A percentile compares a stretch with the other conserved stretches of the same genome.
Evolutionary conservation across 2,888 invertebrate genomes (phyloP).

Genomic region (Drosophila colorata): DNA sequence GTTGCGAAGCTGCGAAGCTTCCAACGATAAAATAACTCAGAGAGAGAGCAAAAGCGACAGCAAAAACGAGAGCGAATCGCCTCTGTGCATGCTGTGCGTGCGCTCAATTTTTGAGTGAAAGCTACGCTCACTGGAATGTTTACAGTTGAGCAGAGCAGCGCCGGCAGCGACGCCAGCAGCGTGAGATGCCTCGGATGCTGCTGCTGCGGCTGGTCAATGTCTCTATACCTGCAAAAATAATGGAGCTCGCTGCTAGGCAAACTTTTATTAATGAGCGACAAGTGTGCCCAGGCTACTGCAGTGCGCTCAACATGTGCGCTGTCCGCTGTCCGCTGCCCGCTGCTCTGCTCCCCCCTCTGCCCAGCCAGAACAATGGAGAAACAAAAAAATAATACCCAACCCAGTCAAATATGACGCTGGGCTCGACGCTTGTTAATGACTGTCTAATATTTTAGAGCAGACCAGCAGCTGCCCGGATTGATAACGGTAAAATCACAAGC

Average conservation of each 20-base stretch:
- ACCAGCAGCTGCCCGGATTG: slow-evolving; percentile 67
- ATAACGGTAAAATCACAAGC: slow-evolving; percentile 47
- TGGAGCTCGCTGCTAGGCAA: slow-evolving; percentile 58
- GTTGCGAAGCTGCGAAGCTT: slow-evolving; percentile 38
- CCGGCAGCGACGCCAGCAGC: slow-evolving; percentile 40
- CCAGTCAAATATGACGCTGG: slow-evolving; percentile 28
- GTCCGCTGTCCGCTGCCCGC: slow-evolving; percentile 17
- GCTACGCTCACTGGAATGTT: slow-evolving; percentile 69
- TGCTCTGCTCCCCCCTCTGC: background rate
- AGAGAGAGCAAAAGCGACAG: background rate
- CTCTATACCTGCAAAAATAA: slow-evolving; percentile 77
- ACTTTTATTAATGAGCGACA: slow-evolving; percentile 78
- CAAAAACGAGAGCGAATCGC: background rate
- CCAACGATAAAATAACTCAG: slow-evolving; percentile 15
- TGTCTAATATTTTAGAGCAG: slow-evolving; percentile 66
- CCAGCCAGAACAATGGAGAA: background rate
- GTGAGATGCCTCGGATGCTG: slow-evolving; percentile 35
- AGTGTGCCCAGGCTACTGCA: slow-evolving; percentile 66
- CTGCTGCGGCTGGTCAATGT: slow-evolving; percentile 66
- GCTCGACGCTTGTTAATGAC: slow-evolving; percentile 60
- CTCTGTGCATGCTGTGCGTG: slow-evolving; percentile 40
- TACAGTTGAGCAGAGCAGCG: slow-evolving; percentile 68
- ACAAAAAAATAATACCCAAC: background rate
- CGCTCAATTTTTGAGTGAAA: slow-evolving; percentile 63
- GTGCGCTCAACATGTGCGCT: slow-evolving; percentile 65